Evolutionary conservation across 2,797 vertebrate species (phyloP).

Genomic region (Cercopithecus diana): DNA sequence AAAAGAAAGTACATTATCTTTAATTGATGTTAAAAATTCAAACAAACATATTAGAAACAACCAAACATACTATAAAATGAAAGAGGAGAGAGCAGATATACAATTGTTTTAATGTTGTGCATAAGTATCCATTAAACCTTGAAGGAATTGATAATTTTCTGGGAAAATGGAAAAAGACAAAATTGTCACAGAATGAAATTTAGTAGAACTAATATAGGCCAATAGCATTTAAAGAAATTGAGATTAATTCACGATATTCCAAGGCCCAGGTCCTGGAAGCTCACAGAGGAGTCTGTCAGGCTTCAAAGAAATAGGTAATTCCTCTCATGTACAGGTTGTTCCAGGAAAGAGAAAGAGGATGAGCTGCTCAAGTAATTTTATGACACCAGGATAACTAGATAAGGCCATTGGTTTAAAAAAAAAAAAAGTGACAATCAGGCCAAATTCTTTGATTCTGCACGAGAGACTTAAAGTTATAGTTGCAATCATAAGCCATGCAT

Average conservation of each 20-base stretch:
- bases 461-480: background rate
- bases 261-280: background rate
- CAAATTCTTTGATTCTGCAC: background rate
- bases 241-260: background rate
- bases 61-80: background rate
- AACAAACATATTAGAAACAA: background rate
- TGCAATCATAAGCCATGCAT: background rate
- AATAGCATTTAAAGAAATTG: conserved; percentile 1
- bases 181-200: background rate
- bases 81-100: background rate
- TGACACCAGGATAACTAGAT: background rate
- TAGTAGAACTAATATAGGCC: background rate
- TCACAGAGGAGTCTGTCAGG: background rate
- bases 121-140: background rate
- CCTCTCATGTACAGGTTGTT: background rate
- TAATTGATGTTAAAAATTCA: background rate
- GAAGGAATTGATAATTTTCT: background rate
- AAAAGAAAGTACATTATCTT: background rate
- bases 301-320: background rate
- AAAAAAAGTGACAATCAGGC: background rate
- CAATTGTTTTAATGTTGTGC: background rate
- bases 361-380: background rate
- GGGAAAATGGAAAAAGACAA: background rate
- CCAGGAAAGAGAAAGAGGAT: background rate
- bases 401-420: background rate